A percentile compares a stretch with the other conserved stretches of the same genome.
phyloP scores from a whole-genome alignment of 2,888 invertebrate genomes.

The Rhagium mordax region DNA sequence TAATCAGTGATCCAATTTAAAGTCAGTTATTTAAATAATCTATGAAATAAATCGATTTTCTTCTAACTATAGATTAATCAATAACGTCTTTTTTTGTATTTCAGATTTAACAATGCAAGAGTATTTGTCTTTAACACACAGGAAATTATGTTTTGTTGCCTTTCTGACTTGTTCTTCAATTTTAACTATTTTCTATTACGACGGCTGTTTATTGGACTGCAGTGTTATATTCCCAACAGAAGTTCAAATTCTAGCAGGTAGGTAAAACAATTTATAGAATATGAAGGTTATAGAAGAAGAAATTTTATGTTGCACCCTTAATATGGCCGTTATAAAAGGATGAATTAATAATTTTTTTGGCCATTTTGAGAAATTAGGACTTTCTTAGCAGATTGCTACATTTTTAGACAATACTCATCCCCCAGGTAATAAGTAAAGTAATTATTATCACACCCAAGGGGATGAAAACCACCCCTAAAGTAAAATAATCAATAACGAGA shows the following conservation, averaged over 20 bases:
- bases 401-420: too few relatives aligned
- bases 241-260: conserved; percentile 32
- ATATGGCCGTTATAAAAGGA: too few relatives aligned
- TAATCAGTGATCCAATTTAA: too few relatives aligned
- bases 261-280: conserved; percentile 18
- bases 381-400: too few relatives aligned
- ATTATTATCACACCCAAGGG: too few relatives aligned
- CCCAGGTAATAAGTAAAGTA: too few relatives aligned
- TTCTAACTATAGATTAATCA: background rate
- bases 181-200: conserved; percentile 53
- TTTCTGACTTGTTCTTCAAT: conserved; percentile 48
- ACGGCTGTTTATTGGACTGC: conserved; percentile 47
- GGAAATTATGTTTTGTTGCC: conserved; percentile 47
- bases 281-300: too few relatives aligned
- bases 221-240: conserved; percentile 36
- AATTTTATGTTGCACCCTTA: too few relatives aligned
- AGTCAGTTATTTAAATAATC: background rate
- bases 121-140: conserved; percentile 39
- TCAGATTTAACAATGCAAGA: conserved; percentile 54
- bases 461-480: too few relatives aligned
- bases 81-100: conserved; percentile 39
- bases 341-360: too few relatives aligned
- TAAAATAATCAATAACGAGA: too few relatives aligned
- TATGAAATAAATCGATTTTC: background rate
- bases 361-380: too few relatives aligned